Percentiles rank a stretch among this genome's conserved stretches.
Conservation (phyloP, 2,797 vertebrate genomes). For the Phoeniculus purpureus region DNA sequence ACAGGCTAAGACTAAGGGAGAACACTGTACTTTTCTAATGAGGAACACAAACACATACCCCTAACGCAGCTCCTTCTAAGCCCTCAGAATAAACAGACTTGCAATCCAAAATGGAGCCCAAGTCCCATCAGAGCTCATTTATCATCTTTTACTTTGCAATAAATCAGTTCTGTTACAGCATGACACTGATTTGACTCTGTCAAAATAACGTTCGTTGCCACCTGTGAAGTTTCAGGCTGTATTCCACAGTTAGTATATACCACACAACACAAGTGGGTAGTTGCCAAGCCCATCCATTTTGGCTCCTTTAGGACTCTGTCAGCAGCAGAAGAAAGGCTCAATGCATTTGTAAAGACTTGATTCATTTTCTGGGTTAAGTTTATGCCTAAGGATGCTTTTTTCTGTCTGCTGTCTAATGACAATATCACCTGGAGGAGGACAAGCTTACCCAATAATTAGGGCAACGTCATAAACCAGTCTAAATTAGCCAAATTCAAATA, state of each 20-base stretch:
- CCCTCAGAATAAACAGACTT: not conserved
- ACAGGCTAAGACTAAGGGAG: not conserved
- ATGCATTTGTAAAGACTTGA: not conserved
- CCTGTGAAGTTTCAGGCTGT: not conserved
- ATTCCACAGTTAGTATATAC: not conserved
- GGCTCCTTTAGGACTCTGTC: not conserved
- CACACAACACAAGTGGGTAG: accelerated
- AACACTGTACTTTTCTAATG: not conserved
- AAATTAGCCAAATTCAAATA: not conserved
- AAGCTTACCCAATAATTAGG: not conserved
- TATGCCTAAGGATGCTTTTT: not conserved
- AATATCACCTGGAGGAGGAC: not conserved
- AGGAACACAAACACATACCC: not conserved
- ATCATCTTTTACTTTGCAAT: not conserved
- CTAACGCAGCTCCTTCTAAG: not conserved
- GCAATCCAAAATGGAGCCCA: not conserved
- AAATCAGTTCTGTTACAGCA: not conserved
- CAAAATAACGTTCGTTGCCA: not conserved
- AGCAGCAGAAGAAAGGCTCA: not conserved
- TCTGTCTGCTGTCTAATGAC: not conserved
- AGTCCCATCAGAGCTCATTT: not conserved
- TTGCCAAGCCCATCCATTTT: not conserved
- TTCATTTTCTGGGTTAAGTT: not conserved
- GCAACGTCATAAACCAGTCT: not conserved
- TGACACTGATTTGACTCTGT: not conserved